Evolutionary conservation across 2,888 invertebrate species (phyloP).

Genomic region (Orthonevra nobilis): DNA sequence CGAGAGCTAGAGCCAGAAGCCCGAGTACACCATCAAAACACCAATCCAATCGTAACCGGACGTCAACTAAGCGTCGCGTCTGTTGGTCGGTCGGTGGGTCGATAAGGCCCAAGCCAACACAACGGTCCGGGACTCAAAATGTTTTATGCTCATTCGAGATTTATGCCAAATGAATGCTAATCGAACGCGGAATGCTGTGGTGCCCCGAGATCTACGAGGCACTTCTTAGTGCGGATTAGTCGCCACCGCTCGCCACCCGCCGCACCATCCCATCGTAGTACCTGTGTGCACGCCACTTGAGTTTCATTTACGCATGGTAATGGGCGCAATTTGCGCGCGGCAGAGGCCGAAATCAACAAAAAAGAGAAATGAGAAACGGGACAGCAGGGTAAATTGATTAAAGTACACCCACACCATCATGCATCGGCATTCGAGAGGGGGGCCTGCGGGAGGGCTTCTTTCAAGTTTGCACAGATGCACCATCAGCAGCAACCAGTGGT

Average conservation of each 20-base stretch:
- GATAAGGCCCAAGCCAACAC: constrained; percentile 3
- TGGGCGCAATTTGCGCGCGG: constrained; percentile 59
- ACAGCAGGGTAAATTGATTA: constrained; percentile 66
- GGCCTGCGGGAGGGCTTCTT: constrained; percentile 32
- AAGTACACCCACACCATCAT: constrained; percentile 62
- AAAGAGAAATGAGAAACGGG: constrained; percentile 31
- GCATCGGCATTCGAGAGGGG: no score
- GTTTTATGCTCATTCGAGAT: constrained; percentile 67
- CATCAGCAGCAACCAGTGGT: constrained; percentile 35
- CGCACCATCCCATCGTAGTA: not conserved
- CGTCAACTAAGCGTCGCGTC: constrained; percentile 40
- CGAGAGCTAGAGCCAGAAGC: constrained; percentile 9
- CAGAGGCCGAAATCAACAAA: not conserved
- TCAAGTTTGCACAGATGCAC: constrained; percentile 63
- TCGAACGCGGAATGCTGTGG: constrained; percentile 64
- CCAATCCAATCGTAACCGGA: constrained; percentile 63
- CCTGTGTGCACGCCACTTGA: constrained; percentile 45
- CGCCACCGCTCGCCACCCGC: constrained; percentile 6
- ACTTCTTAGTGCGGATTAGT: constrained; percentile 49
- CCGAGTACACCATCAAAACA: constrained; percentile 40
- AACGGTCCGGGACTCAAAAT: constrained; percentile 56
- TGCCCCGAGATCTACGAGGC: constrained; percentile 54
- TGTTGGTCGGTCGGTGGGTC: constrained; percentile 11
- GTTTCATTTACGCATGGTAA: constrained; percentile 67
- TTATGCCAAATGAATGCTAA: constrained; percentile 69